Base-by-base conservation (phyloP, 2,888 invertebrate species). In the Didymodactylos carnosus region DNA sequence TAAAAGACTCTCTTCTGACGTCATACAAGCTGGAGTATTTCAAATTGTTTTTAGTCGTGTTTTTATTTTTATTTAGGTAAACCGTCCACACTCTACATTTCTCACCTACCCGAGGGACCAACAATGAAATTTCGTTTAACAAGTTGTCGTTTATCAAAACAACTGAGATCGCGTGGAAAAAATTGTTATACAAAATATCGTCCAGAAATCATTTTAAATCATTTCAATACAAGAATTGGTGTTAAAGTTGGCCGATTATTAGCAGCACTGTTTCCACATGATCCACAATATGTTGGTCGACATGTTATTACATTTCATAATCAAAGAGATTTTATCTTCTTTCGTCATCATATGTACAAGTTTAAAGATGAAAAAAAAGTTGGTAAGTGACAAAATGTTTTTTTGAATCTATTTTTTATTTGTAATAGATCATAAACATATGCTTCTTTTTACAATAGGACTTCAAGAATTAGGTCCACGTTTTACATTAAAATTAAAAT, bases 281-380 rank as follows among this genome's bases (percentile, higher is more conserved):
- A 92, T 83, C 97, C 98, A 0, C 89, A 98, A 83, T 99, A 94
- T 84, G 88, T 88, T 77, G 97, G 97, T 0, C 87, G 94, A 6
- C 87, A 95, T 76, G 92, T 89, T 0, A 92, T 94, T 76, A 95
- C 97, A 40, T 95, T 99, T 83, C 98, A 99, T 84, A 98, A 99
- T 85, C 98, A 99, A 83, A 87, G 98, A 76, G 98, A 99, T 85
- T 98, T 91, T 82, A 92, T 98, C 79, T 98, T 99, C 85, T 95
- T 99, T 82, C 88, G 98, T 75, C 95, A 98, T 84, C 95, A 98
- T 84, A 88, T 94, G 88, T 91, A 79, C 35, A 62, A 73, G 74
- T 83, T 83, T 76, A 79, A 82, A 73, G 84, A 86, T 76, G 87
- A 88, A 19, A 83, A 86, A 76, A 86, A 84, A 78, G 87, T 85